Evolutionary conservation across 2,888 invertebrate genomes (phyloP).

Genomic region (Hedya salicella): DNA sequence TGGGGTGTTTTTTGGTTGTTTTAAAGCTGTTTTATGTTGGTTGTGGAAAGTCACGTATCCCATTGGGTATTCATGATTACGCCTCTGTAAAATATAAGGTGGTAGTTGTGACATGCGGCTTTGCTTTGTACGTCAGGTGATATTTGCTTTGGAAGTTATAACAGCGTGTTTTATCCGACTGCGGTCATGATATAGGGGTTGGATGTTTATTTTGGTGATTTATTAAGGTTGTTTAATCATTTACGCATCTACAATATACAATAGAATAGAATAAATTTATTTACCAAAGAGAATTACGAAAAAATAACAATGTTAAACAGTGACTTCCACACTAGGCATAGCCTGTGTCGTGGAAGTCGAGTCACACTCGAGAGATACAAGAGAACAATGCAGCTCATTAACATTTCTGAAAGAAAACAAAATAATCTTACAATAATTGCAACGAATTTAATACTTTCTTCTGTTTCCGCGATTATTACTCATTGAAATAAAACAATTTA

Average conservation of each 20-base stretch:
- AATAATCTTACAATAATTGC: too few species aligned
- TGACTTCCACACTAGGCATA: too few species aligned
- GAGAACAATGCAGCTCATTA: too few species aligned
- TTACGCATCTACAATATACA: neutral
- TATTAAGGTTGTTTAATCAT: neutral
- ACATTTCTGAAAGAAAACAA: too few species aligned
- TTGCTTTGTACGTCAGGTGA: slow-evolving; percentile 30
- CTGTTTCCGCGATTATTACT: too few species aligned
- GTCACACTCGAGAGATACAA: too few species aligned
- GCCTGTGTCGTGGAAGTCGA: too few species aligned
- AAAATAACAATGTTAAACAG: too few species aligned
- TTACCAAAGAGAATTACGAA: too few species aligned
- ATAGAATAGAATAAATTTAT: too few species aligned
- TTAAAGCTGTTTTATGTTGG: neutral
- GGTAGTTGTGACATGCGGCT: slow-evolving; percentile 32
- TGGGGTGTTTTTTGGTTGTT: slow-evolving; percentile 4
- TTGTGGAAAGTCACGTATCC: slow-evolving; percentile 35
- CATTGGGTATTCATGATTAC: slow-evolving; percentile 43
- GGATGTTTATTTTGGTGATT: neutral
- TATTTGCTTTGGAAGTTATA: slow-evolving; percentile 16
- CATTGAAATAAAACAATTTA: too few species aligned
- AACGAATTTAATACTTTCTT: too few species aligned
- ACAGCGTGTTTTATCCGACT: neutral
- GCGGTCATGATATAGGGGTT: neutral
- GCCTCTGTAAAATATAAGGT: slow-evolving; percentile 32